Evolutionary conservation across 1,140 invertebrate genomes (phyloP).

Genomic region (Cydia amplana): DNA sequence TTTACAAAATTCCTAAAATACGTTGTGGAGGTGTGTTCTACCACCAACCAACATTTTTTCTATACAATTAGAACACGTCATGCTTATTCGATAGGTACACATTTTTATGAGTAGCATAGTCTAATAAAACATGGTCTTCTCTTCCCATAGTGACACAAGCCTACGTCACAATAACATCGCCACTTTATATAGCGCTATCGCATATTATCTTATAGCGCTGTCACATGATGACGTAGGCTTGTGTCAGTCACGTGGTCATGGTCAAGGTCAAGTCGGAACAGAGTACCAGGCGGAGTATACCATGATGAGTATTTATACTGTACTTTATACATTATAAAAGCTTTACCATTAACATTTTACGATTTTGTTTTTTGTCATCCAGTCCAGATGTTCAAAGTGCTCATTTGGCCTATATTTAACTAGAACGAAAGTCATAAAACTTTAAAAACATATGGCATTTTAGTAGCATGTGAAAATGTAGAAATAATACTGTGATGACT

Average conservation of each 20-base stretch:
- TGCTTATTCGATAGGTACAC: neutral
- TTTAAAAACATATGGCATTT: neutral
- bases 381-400: neutral
- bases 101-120: neutral
- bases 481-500: neutral
- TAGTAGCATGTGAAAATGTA: neutral
- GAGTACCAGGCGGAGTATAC: too few species aligned
- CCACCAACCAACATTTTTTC: neutral
- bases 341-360: neutral
- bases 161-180: too few species aligned
- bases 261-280: too few species aligned
- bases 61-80: neutral
- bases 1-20: too few species aligned
- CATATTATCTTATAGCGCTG: too few species aligned
- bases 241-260: too few species aligned
- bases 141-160: too few species aligned
- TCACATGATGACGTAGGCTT: too few species aligned
- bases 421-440: neutral
- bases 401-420: neutral
- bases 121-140: too few species aligned
- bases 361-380: neutral
- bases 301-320: too few species aligned
- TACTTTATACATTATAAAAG: neutral
- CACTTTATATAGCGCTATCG: too few species aligned
- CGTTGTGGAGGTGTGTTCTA: too few species aligned